These are phyloP conservation scores for Dynastes maya DNA, from an alignment of 2,888 invertebrate genomes.

Conservation along the genomic window DNA sequence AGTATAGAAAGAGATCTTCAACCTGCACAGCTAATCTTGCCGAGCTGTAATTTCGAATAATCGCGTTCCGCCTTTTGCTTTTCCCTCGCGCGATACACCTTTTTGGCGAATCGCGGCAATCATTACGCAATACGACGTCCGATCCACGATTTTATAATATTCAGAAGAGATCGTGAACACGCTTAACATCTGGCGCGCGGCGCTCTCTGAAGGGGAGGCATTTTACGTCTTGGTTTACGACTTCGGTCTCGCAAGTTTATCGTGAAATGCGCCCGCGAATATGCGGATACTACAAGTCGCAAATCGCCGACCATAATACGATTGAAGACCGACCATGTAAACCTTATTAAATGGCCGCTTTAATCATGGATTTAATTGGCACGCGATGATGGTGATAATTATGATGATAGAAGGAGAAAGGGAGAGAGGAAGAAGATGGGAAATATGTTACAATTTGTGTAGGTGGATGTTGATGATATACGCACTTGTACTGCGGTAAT, in stretches of 20 bases:
- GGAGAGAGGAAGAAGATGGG: background rate
- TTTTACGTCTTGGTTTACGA: background rate
- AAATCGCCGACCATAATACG: background rate
- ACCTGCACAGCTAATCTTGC: no score
- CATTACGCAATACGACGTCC: background rate
- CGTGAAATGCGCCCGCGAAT: background rate
- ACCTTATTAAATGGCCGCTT: background rate
- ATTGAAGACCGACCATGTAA: background rate
- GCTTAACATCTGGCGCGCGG: background rate
- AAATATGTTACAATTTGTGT: no score
- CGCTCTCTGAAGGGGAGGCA: background rate
- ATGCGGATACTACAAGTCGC: background rate
- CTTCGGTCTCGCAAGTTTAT: background rate
- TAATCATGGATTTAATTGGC: constrained; percentile 6
- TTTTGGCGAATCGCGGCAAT: no score
- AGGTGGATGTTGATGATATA: no score
- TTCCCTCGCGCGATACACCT: no score
- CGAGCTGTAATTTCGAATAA: no score
- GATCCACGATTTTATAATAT: background rate
- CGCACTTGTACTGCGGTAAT: no score
- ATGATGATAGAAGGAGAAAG: background rate
- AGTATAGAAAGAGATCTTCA: no score
- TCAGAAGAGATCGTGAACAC: background rate
- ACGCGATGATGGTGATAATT: background rate
- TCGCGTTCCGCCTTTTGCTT: no score